These are phyloP conservation scores for Megaleporinus macrocephalus DNA, from an alignment of 2,113 vertebrate genomes.

Conservation along the genomic window DNA sequence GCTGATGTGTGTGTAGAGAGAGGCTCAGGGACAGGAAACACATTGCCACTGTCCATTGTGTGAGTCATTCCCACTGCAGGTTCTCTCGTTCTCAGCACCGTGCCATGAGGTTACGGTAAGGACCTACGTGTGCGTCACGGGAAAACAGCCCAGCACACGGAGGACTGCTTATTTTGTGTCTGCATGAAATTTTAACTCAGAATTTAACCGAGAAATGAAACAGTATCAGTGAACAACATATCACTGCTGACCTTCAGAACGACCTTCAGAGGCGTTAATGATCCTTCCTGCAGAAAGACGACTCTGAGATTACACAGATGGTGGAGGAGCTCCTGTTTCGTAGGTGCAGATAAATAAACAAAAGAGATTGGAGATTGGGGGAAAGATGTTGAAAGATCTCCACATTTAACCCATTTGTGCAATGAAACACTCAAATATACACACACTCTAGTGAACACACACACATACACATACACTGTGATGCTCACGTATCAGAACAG, in stretches of 20 bases:
- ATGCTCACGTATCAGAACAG: too few species aligned
- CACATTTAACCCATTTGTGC: too few species aligned
- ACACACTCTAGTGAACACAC: too few species aligned
- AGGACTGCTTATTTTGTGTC: not conserved
- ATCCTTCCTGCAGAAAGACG: not conserved
- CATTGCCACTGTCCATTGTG: slow-evolving; percentile 67
- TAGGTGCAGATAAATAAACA: slow-evolving; percentile 17
- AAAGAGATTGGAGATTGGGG: too few species aligned
- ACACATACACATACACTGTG: too few species aligned
- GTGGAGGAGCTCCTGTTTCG: not conserved
- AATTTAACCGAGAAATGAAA: not conserved
- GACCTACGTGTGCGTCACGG: not conserved
- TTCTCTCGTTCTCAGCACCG: slow-evolving; percentile 37
- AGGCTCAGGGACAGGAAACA: slow-evolving; percentile 62
- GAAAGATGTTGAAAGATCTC: slow-evolving; percentile 44
- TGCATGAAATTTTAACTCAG: not conserved
- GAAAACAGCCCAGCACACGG: not conserved
- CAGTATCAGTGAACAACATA: slow-evolving; percentile 19
- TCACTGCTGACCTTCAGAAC: not conserved
- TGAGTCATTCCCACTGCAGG: slow-evolving; percentile 19
- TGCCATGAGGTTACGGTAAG: not conserved
- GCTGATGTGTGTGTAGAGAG: slow-evolving; percentile 29
- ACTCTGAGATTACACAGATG: slow-evolving; percentile 5
- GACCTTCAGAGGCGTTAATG: slow-evolving; percentile 1
- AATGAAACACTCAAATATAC: too few species aligned